Base-by-base conservation (phyloP, 1,140 invertebrate genomes). In the Euura saliciscinereae region DNA sequence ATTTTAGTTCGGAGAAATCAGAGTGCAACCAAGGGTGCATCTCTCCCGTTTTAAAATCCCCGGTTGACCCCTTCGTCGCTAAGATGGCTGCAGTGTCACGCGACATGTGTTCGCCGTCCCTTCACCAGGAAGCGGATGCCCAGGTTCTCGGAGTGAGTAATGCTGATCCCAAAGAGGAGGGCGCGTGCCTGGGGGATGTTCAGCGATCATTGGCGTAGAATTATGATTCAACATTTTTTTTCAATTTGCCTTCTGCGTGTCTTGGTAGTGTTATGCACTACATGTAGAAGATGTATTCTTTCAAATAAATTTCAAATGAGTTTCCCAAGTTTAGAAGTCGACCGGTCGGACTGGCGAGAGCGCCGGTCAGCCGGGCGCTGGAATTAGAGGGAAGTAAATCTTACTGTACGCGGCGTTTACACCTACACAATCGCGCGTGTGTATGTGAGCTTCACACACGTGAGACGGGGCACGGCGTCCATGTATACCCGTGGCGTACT, bases 361-460 rank as follows among this genome's bases (percentile, higher is more conserved):
- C 0, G 51, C 51, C 46, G 11, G 46, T 11, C 46, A 51, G 11
- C 46, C 51, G 51, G 51, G 8, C 51, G 51, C 13, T 59, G 51
- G 51, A 59, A 59, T 59, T 59, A 59, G 13, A 59, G 51, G 51
- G 13, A 59, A 59, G 51, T 59, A 59, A 59, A 59, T 59, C 51
- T 59, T 59, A 8, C 51, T 28, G 28, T 28, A 59, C 51, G 51
- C 10, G 51, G 51, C 51, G 13, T 59, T 59, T 59, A 59, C 51
- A 59, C 51, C 51, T 59, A 59, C 51, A 59, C 51, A 59, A 59
- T 4, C 5, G 2, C 5, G 51, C 51, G 51, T 11, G 13, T n/a
- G 51, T n/a, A 59, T n/a, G 13, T n/a, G 72, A 66, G 75, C 73
- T 66, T 70, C 43, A 51, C 28, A 28, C 64, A 28, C 65, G 69